phyloP scores from a whole-genome alignment of 2,113 vertebrate genomes.

The Syrrhaptes paradoxus region DNA sequence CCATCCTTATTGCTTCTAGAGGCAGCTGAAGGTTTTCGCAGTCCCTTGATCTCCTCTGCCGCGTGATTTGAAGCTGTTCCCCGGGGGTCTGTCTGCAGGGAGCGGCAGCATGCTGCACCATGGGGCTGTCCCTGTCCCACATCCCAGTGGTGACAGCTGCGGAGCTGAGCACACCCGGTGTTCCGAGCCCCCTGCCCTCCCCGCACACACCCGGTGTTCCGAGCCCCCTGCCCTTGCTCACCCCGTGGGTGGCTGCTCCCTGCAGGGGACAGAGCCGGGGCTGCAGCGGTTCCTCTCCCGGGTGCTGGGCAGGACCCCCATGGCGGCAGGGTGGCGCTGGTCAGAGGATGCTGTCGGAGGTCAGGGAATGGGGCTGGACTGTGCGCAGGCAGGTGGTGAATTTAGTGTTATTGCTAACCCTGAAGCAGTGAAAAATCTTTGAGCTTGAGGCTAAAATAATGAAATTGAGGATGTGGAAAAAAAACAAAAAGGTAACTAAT shows the following conservation, averaged over 20 bases:
- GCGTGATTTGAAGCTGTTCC: accelerated
- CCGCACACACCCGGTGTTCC: no score
- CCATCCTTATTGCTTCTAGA: not conserved
- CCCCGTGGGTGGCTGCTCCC: accelerated
- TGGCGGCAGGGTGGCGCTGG: no score
- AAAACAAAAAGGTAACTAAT: not conserved
- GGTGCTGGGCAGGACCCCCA: not conserved
- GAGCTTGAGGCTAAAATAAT: not conserved
- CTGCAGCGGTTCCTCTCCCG: not conserved
- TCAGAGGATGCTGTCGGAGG: not conserved
- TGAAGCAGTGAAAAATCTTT: not conserved
- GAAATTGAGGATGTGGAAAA: not conserved
- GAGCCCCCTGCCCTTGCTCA: no score
- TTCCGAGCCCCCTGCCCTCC: not conserved
- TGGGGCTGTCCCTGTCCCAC: accelerated
- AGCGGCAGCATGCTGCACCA: not conserved
- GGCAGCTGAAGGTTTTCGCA: not conserved
- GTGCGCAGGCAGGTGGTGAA: not conserved
- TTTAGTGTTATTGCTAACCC: not conserved
- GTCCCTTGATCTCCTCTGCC: not conserved
- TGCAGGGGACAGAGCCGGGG: not conserved
- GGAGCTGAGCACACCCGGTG: not conserved
- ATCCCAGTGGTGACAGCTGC: not conserved
- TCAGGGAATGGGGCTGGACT: not conserved
- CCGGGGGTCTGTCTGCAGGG: not conserved